Percentiles rank a stretch among this genome's conserved stretches.
phyloP scores from a whole-genome alignment of 2,888 invertebrate species.

The Sceliomorpha sp. region DNA sequence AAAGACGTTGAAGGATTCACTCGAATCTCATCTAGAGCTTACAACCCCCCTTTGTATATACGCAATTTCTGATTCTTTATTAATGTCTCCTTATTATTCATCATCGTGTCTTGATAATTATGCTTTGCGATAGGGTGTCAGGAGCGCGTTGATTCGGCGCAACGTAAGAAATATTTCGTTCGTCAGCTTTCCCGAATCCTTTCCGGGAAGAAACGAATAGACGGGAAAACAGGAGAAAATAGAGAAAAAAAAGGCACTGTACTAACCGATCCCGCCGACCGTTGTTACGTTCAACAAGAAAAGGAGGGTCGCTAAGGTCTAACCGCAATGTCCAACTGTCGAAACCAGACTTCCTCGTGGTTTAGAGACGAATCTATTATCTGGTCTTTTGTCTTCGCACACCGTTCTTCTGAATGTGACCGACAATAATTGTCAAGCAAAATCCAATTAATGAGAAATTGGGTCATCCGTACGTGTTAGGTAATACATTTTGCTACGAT shows the following conservation, averaged over 20 bases:
- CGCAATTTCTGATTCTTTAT: conserved; percentile 10
- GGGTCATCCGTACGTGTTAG: conserved; percentile 26
- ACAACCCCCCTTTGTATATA: conserved; percentile 34
- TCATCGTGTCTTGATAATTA: too few relatives aligned
- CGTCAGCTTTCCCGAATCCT: conserved; percentile 27
- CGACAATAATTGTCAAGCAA: conserved; percentile 39
- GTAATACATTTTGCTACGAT: conserved; percentile 2
- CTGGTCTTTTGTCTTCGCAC: conserved; percentile 40
- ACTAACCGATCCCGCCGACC: not conserved
- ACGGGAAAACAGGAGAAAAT: not conserved
- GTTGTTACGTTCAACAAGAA: conserved; percentile 28
- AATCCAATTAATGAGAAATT: conserved; percentile 46
- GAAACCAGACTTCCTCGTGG: conserved; percentile 60
- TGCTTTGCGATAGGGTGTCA: too few relatives aligned
- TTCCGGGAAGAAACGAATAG: conserved; percentile 28
- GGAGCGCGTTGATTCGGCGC: too few relatives aligned
- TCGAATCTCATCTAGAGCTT: conserved; percentile 23
- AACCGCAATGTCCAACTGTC: conserved; percentile 64
- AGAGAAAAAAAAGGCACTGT: not conserved
- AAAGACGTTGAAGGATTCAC: conserved; percentile 64
- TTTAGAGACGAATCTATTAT: conserved; percentile 44
- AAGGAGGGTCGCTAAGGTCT: conserved; percentile 47
- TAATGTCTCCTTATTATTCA: too few relatives aligned
- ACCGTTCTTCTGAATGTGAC: conserved; percentile 35
- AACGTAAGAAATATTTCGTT: conserved; percentile 24